A percentile compares a stretch with the other conserved stretches of the same genome.
phyloP scores from a whole-genome alignment of 2,888 invertebrate genomes.

The Uropetala carovei region DNA sequence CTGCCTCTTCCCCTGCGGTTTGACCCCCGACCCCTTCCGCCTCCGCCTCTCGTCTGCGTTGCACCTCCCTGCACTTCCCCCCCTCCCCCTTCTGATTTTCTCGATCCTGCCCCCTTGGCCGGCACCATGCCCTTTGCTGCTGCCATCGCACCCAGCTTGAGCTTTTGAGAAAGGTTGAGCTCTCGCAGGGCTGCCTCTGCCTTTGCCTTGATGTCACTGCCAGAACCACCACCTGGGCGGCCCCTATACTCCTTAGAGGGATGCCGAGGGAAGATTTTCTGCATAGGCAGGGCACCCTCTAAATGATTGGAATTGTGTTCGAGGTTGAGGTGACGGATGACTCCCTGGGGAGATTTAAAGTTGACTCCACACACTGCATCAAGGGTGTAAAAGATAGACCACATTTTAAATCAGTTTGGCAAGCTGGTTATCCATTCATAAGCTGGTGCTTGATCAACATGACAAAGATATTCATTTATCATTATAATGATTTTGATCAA shows the following conservation, averaged over 20 bases:
- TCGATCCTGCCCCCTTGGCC: background rate
- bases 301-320: conserved; percentile 65
- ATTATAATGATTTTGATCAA: background rate
- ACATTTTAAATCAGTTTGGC: background rate
- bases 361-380: conserved; percentile 69
- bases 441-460: background rate
- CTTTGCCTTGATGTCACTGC: conserved; percentile 68
- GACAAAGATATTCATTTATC: background rate
- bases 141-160: conserved; percentile 18
- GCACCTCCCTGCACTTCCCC: background rate
- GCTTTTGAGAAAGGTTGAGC: conserved; percentile 66
- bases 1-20: conserved; percentile 27
- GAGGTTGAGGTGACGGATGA: conserved; percentile 68
- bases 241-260: conserved; percentile 64
- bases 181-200: conserved; percentile 70
- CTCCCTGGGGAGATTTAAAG: conserved; percentile 68
- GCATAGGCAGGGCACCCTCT: conserved; percentile 57
- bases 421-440: background rate
- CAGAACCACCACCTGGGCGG: conserved; percentile 15
- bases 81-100: background rate
- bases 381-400: background rate
- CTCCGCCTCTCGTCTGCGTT: background rate
- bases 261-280: conserved; percentile 59
- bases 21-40: background rate
- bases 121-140: background rate